A percentile compares a stretch with the other conserved stretches of the same genome.
Conservation (phyloP, 2,797 vertebrate species). For the Liparis tanakae region DNA sequence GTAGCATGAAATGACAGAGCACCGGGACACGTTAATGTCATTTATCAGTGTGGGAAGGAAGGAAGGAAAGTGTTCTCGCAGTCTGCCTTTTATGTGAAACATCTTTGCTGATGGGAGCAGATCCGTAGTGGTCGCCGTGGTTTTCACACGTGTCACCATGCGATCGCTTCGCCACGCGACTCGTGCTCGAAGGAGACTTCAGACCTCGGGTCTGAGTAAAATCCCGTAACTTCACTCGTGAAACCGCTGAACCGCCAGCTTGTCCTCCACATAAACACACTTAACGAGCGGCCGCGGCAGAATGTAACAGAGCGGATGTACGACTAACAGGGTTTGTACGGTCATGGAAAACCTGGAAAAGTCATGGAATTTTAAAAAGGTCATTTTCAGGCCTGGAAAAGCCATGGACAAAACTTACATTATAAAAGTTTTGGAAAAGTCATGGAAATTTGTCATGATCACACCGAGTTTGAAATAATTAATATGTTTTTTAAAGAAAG, state of each 20-base stretch:
- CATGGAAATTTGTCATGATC: no score
- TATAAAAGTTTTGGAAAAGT: no score
- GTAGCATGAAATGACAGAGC: no score
- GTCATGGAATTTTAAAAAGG: no score
- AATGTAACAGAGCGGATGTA: no score
- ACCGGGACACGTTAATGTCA: not conserved
- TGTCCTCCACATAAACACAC: not conserved
- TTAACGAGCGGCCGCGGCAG: not conserved
- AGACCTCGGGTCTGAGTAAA: constrained; percentile 1
- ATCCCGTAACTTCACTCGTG: not conserved
- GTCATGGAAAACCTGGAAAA: no score
- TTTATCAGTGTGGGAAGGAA: not conserved
- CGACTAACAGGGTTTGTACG: no score
- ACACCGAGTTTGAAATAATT: no score
- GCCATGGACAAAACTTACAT: no score
- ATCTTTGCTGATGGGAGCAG: not conserved
- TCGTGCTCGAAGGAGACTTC: not conserved
- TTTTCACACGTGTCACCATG: not conserved
- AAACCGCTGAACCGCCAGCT: not conserved
- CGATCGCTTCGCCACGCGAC: not conserved
- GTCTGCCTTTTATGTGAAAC: not conserved
- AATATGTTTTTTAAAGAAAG: no score
- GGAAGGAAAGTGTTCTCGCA: not conserved
- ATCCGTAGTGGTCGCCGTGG: not conserved
- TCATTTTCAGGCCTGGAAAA: no score